Conservation (phyloP, 1,140 invertebrate genomes). For the Agrilus planipennis region DNA sequence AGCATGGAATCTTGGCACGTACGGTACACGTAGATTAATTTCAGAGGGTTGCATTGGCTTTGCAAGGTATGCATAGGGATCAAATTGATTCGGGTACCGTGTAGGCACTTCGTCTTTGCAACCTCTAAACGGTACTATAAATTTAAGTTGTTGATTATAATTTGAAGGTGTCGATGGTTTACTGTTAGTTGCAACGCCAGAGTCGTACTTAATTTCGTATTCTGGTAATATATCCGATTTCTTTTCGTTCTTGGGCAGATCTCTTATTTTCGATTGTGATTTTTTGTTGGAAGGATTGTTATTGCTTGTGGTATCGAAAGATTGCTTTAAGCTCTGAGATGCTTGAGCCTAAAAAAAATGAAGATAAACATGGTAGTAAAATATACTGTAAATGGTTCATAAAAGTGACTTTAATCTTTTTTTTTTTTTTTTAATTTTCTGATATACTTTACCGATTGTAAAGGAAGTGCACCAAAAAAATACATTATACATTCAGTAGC, state of each 20-base stretch:
- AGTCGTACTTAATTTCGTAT: slow-evolving; percentile 8
- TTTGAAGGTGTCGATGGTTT: slow-evolving; percentile 8
- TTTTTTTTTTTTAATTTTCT: no score
- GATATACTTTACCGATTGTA: no score
- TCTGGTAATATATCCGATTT: slow-evolving; percentile 6
- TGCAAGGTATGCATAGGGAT: slow-evolving; percentile 21
- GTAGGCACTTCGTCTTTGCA: slow-evolving; percentile 6
- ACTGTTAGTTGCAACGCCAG: slow-evolving; percentile 9
- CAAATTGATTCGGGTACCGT: slow-evolving; percentile 17
- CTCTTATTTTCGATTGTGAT: background rate
- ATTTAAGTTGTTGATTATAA: slow-evolving; percentile 24
- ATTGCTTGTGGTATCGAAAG: no score
- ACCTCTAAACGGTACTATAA: slow-evolving; percentile 26
- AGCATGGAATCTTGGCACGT: slow-evolving; percentile 24
- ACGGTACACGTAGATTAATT: slow-evolving; percentile 19
- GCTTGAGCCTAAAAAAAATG: no score
- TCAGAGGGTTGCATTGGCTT: slow-evolving; percentile 16
- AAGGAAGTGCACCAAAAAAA: no score
- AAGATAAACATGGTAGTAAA: no score
- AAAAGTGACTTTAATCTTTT: no score
- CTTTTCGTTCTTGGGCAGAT: background rate
- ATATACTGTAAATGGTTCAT: no score
- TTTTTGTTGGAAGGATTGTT: no score
- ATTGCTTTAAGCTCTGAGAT: no score
- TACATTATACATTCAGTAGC: no score